A percentile compares a stretch with the other conserved stretches of the same genome.
Evolutionary conservation across 2,113 vertebrate species (phyloP).

Genomic region (Nerophis ophidion): DNA sequence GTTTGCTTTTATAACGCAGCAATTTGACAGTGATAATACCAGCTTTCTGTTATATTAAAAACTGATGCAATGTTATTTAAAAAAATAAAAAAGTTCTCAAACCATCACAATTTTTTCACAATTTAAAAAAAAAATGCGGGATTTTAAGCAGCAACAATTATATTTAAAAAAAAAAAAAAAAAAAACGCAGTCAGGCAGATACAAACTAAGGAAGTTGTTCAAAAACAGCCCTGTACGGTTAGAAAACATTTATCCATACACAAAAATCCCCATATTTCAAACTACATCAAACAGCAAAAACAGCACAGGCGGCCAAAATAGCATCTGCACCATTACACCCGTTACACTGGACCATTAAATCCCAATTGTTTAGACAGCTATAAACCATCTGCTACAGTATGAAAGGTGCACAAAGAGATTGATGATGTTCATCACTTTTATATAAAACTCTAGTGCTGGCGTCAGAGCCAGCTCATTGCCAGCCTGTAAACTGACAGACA

Average conservation of each 20-base stretch:
- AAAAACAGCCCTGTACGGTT: too few species aligned
- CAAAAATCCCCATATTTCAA: neutral
- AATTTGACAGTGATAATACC: too few species aligned
- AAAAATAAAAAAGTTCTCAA: too few species aligned
- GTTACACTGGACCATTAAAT: constrained; percentile 37
- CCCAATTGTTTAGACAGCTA: constrained; percentile 55
- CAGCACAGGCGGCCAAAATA: constrained; percentile 22
- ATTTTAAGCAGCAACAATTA: too few species aligned
- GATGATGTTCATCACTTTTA: constrained; percentile 65
- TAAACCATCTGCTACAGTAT: constrained; percentile 60
- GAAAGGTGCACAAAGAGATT: constrained; percentile 56
- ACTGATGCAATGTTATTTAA: too few species aligned
- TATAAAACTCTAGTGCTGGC: constrained; percentile 56
- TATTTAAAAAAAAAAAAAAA: too few species aligned
- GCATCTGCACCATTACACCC: constrained; percentile 35
- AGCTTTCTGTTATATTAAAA: too few species aligned
- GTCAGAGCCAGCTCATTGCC: constrained; percentile 53
- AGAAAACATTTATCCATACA: neutral
- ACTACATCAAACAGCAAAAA: constrained; percentile 18
- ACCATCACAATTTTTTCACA: too few species aligned
- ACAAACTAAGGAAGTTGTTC: too few species aligned
- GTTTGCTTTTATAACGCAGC: too few species aligned
- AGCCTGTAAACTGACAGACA: constrained; percentile 61
- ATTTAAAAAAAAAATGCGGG: too few species aligned
- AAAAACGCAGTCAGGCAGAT: too few species aligned